Conservation (phyloP, 2,113 vertebrate genomes). For the Podarcis raffonei region DNA sequence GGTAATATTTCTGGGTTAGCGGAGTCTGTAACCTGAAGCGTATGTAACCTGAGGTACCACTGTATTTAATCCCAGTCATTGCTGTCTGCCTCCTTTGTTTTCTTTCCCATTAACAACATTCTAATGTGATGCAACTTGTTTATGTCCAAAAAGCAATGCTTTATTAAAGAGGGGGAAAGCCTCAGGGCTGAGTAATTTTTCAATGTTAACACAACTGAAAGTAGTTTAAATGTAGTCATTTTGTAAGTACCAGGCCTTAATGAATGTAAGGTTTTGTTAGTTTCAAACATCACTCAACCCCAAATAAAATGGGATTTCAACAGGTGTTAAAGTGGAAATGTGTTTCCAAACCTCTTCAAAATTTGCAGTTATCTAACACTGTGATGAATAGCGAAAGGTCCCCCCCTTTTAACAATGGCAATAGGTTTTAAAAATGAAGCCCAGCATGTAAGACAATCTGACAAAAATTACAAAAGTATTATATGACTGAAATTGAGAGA, state of each 20-base stretch:
- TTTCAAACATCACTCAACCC: slow-evolving; percentile 45
- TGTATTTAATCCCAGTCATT: background rate
- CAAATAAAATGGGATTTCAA: slow-evolving; percentile 51
- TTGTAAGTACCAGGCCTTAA: slow-evolving; percentile 39
- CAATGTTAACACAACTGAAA: slow-evolving; percentile 26
- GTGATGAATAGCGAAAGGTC: background rate
- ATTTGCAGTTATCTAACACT: slow-evolving; percentile 8
- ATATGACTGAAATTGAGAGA: background rate
- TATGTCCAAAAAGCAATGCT: background rate
- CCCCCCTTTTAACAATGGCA: slow-evolving; percentile 1
- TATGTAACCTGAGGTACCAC: too few species aligned
- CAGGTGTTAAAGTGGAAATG: slow-evolving; percentile 47
- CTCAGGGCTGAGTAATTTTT: slow-evolving; percentile 20
- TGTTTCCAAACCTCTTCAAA: slow-evolving; percentile 39
- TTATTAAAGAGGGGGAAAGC: background rate
- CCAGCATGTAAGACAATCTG: background rate
- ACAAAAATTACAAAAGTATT: background rate
- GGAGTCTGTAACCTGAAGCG: too few species aligned
- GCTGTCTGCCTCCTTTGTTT: background rate
- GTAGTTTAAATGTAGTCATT: slow-evolving; percentile 51
- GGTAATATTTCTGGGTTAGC: too few species aligned
- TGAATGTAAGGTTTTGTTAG: slow-evolving; percentile 38
- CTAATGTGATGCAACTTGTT: background rate
- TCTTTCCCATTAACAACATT: background rate
- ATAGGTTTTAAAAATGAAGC: background rate